A percentile compares a stretch with the other conserved stretches of the same genome.
Evolutionary conservation across 2,797 vertebrate genomes (phyloP).

Genomic region (Zalophus californianus): DNA sequence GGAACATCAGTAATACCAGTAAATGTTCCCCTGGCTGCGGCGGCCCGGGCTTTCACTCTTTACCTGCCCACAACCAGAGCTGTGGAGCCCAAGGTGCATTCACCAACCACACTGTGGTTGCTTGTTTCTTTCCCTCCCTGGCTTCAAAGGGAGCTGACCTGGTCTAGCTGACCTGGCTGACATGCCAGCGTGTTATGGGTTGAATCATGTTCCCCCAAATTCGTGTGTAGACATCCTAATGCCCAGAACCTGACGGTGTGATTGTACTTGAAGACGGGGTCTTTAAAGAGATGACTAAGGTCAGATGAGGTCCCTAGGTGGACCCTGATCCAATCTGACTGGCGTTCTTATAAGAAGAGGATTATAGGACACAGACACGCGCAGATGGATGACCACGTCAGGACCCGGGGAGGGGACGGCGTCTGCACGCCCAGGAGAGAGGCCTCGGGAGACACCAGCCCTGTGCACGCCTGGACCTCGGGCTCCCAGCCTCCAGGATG

Average conservation of each 20-base stretch:
- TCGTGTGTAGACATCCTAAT: not conserved
- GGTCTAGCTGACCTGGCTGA: not conserved
- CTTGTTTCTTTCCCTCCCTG: too few species aligned
- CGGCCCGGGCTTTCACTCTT: not conserved
- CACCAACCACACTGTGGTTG: too few species aligned
- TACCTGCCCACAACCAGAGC: rapidly evolving
- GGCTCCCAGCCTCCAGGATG: not conserved
- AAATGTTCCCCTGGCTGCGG: too few species aligned
- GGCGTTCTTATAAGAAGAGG: not conserved
- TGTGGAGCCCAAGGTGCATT: rapidly evolving
- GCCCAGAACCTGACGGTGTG: not conserved
- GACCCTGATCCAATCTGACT: not conserved
- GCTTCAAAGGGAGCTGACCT: not conserved
- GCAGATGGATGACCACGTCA: rapidly evolving
- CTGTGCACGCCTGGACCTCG: rapidly evolving
- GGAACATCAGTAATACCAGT: not conserved
- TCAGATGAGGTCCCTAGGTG: not conserved
- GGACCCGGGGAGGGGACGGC: rapidly evolving
- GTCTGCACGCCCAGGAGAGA: not conserved
- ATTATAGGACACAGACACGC: not conserved
- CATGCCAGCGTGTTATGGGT: not conserved
- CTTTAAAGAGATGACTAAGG: not conserved
- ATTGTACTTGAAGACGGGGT: not conserved
- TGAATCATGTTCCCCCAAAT: not conserved
- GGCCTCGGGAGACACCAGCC: not conserved